Evolutionary conservation across 2,888 invertebrate species (phyloP), one percentile per base, ranked within the genome.

Genomic region (Thereva nobilitata): DNA sequence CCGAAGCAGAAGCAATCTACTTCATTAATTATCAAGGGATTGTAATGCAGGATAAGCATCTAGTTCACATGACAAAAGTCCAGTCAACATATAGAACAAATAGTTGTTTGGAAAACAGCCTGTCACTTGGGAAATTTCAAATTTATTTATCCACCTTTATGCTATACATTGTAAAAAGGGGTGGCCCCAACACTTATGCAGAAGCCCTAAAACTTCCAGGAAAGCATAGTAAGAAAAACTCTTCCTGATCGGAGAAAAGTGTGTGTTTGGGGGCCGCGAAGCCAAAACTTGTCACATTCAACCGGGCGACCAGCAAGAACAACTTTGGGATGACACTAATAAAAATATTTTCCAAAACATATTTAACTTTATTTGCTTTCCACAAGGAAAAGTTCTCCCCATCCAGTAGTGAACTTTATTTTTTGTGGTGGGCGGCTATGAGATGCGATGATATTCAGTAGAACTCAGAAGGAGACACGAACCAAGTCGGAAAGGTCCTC

Each of bases 331-430:
- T 61, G 61, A 50, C 61, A 61, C 61, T 61, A 61, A 49, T 50
- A 61, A 61, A 57, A 61, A 61, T 61, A 61, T 61, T 61, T 61
- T 50, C 61, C 61, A 41, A 41, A 61, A 47, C 57, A 50, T 61
- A 61, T 49, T 61, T 61, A 61, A 61, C 61, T 61, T 61, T 61
- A 50, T 61, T 50, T 61, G 61, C 12, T 61, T 61, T n/a, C 40
- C 41, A 50, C 4, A 35, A 50, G 50, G 38, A 35, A 61, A n/a
- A 40, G 50, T 42, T 23, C 5, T 56, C 49, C 38, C 61, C 12
- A 3, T n/a, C 23, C 35, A 12, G 37, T 44, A 44, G 23, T 23
- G 23, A 23, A 23, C 23, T 23, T 23, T 23, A 23, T 23, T 23
- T 23, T 23, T 23, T 23, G 23, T 23, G 23, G 23, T 23, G 23